Conservation (phyloP, 2,113 vertebrate species). For the Sitta europaea region DNA sequence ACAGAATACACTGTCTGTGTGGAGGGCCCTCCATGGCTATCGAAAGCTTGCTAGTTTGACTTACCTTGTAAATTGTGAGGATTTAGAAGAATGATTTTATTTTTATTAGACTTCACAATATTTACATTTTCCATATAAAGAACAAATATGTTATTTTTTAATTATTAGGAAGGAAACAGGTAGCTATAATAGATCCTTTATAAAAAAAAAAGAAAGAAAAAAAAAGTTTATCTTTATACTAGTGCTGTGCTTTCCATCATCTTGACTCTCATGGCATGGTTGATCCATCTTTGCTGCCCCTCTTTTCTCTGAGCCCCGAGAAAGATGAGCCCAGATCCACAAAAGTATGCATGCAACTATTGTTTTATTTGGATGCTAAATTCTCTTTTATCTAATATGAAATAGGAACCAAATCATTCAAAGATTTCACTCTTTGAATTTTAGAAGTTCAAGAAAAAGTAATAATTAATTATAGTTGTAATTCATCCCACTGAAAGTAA, state of each 20-base stretch:
- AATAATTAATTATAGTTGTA: background rate
- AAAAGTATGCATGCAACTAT: background rate
- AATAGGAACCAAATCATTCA: background rate
- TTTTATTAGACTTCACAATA: background rate
- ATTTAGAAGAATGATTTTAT: background rate
- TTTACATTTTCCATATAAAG: background rate
- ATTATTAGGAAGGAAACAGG: background rate
- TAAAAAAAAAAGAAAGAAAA: background rate
- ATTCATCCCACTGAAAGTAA: background rate
- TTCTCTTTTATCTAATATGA: background rate
- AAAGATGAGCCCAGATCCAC: accelerated
- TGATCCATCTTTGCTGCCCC: background rate
- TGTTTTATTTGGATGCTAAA: background rate
- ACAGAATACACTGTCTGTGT: background rate
- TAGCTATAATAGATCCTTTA: background rate
- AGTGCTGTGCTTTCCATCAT: background rate
- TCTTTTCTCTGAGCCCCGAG: background rate
- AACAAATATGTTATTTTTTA: background rate
- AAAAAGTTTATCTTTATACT: background rate
- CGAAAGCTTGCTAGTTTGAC: background rate
- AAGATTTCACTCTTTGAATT: background rate
- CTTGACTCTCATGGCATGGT: background rate
- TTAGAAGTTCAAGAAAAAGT: background rate
- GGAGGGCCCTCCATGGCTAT: background rate
- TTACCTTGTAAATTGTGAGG: background rate